A percentile compares a stretch with the other conserved stretches of the same genome.
Evolutionary conservation across 2,888 invertebrate genomes (phyloP).

Genomic region (Nymphalis c-album): DNA sequence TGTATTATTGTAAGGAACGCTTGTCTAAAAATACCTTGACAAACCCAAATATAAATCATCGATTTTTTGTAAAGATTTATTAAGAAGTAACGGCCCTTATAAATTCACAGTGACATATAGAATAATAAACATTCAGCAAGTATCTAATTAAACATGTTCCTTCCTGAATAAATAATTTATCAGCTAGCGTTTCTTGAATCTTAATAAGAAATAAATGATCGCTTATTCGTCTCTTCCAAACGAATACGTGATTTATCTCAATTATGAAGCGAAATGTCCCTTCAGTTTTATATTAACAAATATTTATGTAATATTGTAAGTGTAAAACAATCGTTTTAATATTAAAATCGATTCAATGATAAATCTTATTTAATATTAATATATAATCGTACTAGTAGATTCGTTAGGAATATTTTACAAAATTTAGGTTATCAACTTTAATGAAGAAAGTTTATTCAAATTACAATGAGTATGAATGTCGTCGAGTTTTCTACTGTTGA

Average conservation of each 20-base stretch:
- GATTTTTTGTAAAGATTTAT: too few relatives aligned
- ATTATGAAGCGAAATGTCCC: background rate
- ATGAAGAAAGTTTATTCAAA: conserved; percentile 4
- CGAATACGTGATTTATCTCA: background rate
- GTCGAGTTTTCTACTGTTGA: background rate
- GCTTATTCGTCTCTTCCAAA: too few relatives aligned
- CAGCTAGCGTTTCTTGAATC: too few relatives aligned
- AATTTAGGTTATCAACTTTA: background rate
- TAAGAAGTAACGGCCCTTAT: too few relatives aligned
- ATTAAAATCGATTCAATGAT: background rate
- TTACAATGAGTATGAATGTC: conserved; percentile 5
- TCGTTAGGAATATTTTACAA: background rate
- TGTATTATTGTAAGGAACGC: too few relatives aligned
- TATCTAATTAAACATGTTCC: too few relatives aligned
- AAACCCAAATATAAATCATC: too few relatives aligned
- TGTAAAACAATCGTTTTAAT: background rate
- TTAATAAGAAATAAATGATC: too few relatives aligned
- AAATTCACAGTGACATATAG: too few relatives aligned
- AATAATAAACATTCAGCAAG: too few relatives aligned
- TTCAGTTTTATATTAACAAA: background rate
- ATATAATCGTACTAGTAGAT: background rate
- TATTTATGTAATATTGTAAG: conserved; percentile 1
- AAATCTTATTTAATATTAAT: background rate
- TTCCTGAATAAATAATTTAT: too few relatives aligned
- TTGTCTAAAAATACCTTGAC: too few relatives aligned